Evolutionary conservation across 2,888 invertebrate genomes (phyloP), one percentile per base, ranked within the genome.

Genomic region (Cepaea hortensis): DNA sequence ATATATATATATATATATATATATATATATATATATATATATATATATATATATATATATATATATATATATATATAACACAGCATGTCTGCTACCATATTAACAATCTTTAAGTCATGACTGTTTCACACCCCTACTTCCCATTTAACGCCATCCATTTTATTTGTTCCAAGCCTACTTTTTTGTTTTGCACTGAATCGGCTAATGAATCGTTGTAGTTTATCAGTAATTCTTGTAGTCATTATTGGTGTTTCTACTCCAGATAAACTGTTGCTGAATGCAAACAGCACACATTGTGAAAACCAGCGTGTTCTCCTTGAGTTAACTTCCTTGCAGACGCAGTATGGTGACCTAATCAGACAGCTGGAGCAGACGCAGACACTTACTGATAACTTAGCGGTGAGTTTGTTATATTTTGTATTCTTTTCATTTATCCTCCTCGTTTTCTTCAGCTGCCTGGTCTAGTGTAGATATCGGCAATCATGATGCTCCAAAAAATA

Each of bases 261-360:
- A 93, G 93, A 91, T 80, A 88, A 86, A 73, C 75, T 91, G 18
- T 85, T 89, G 76, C 87, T 88, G 76, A 88, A 88, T 50, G 88
- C 89, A 61, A 88, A 87, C 50, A 88, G 87, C 5, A 84, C 90
- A 0, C 91, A 92, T 85, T 89, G 90, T 61, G 93, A 93, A 81
- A 90, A 91, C 80, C 89, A 92, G 80, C 62, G 91, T 70, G 89
- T 93, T 77, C 88, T 92, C 62, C 73, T 89, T 0, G 93, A 94
- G 82, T 84, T 93, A 77, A 86, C 88, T 3, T 88, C 91, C 79
- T 85, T 93, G 48, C 88, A 91, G 77, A 85, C 86, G 50, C 93
- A 93, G 83, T 93, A 93, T 89, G 89, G 91, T 77, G 92, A 93
- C n/a, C 90, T 94, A 50, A 92, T 93, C 62, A 88, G 88, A 62